Evolutionary conservation across 1,140 invertebrate species (phyloP), one percentile per base, ranked within the genome.

Genomic region (Drosophila subobscura): DNA sequence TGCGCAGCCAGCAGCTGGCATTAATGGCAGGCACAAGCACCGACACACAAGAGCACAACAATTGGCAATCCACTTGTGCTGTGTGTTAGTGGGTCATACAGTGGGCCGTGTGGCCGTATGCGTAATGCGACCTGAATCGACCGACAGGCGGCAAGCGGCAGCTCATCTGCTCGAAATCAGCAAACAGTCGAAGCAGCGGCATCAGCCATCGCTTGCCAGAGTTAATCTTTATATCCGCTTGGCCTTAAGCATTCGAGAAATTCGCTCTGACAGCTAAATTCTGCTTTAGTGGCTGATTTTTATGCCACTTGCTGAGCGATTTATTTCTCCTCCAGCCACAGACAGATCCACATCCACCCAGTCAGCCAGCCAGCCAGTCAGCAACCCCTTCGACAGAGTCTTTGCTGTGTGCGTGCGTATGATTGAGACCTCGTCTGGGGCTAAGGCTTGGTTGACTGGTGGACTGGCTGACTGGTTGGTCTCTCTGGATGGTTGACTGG

Each of bases 211-310:
- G 53, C 60, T 33, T 45, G 63, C 47, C 63, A 33, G 33, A 73
- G 70, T 81, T 77, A 81, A 81, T 81, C 79, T 74, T 68, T 81
- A 71, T 77, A 81, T 81, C 55, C 78, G 59, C 60, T 77, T 77
- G 58, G 59, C 72, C 74, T 68, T 53, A 80, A 63, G 79, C 79
- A 80, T 80, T 60, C 60, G 66, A 77, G 73, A 65, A 77, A 81
- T 81, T 79, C 73, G 68, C 73, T 61, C 61, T 67, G 79, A 81
- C 78, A 81, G 79, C 78, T 81, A 67, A 81, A 81, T 73, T 80
- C 63, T 73, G 72, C 66, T 66, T 59, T 60, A 80, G 57, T 57
- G 60, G 77, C 63, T 81, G 78, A 81, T 81, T 81, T 80, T 81
- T 81, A 81, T 81, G 68, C 68, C 78, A 81, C 68, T 81, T 81